Evolutionary conservation across 2,113 vertebrate species (phyloP).

Genomic region (Perca flavescens): DNA sequence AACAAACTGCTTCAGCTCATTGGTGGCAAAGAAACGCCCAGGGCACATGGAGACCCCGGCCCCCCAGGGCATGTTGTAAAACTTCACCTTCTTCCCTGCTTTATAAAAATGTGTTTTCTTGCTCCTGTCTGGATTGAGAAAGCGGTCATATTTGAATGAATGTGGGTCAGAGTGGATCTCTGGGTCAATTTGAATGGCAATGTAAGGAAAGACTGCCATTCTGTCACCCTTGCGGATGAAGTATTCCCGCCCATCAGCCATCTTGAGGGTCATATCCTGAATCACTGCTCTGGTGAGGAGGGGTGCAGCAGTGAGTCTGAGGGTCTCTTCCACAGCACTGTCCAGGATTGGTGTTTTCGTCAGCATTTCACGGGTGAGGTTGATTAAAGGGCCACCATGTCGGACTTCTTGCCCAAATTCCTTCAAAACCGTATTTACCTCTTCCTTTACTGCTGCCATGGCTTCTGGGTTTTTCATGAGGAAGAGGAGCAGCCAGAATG

Average conservation of each 20-base stretch:
- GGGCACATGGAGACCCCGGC: constrained; percentile 90
- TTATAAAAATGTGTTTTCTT: constrained; percentile 91
- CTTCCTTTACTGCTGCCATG: constrained; percentile 87
- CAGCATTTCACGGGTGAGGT: constrained; percentile 84
- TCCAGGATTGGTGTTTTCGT: constrained; percentile 87
- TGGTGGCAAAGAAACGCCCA: constrained; percentile 90
- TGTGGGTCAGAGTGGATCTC: constrained; percentile 90
- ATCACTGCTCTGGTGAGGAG: constrained; percentile 86
- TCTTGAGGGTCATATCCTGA: constrained; percentile 82
- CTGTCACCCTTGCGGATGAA: constrained; percentile 87
- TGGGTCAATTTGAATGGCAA: constrained; percentile 88
- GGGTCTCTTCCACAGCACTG: constrained; percentile 91
- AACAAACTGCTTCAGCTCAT: constrained; percentile 92
- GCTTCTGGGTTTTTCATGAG: constrained; percentile 91
- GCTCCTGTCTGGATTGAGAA: constrained; percentile 86
- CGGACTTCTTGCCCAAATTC: constrained; percentile 79
- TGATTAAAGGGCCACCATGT: constrained; percentile 69
- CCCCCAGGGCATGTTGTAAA: constrained; percentile 94
- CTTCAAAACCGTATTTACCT: constrained; percentile 81
- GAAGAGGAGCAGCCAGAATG: constrained; percentile 93
- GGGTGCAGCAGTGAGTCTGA: constrained; percentile 86
- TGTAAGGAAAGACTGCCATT: constrained; percentile 89
- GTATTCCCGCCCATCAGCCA: constrained; percentile 80
- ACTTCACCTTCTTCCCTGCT: constrained; percentile 88
- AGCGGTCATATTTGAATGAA: constrained; percentile 89